Conservation (phyloP, 2,113 vertebrate genomes). For the Otis tarda region DNA sequence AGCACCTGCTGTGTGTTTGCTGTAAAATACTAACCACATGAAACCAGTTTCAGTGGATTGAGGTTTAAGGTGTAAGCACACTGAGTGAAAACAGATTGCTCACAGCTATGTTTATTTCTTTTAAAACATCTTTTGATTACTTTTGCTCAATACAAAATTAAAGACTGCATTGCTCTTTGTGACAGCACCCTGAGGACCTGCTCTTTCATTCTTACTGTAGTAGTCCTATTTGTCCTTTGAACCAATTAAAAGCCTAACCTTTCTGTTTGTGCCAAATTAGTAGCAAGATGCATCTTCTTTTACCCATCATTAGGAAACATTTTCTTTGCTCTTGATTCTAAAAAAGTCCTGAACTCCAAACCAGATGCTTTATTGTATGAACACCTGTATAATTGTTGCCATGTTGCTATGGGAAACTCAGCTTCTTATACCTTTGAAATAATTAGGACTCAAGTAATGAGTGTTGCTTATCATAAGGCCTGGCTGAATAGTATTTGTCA, state of each 20-base stretch:
- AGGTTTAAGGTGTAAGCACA: constrained; percentile 14
- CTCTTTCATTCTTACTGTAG: constrained; percentile 30
- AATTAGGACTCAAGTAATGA: constrained; percentile 11
- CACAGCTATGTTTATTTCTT: constrained; percentile 15
- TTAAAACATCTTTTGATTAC: constrained; percentile 35
- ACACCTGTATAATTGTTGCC: constrained; percentile 26
- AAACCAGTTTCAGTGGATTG: constrained; percentile 12
- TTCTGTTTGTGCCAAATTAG: constrained; percentile 26
- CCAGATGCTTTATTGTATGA: constrained; percentile 19
- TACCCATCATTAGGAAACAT: neutral
- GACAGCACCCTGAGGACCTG: neutral
- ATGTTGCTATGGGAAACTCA: constrained; percentile 12
- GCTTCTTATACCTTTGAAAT: constrained; percentile 1
- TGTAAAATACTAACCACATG: constrained; percentile 6
- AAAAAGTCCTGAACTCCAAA: neutral
- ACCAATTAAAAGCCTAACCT: constrained; percentile 31
- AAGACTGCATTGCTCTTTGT: neutral
- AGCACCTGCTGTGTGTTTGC: constrained; percentile 22
- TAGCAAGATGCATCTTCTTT: constrained; percentile 11
- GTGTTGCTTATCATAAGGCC: neutral
- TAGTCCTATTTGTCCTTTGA: constrained; percentile 19
- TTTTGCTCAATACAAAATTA: constrained; percentile 19
- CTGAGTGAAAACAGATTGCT: constrained; percentile 25
- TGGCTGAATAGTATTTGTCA: neutral
- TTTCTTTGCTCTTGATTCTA: neutral